Percentiles rank a stretch among this genome's conserved stretches.
These are phyloP conservation scores for Eulemur rubriventer DNA, from an alignment of 2,797 vertebrate species.

Conservation along the genomic window DNA sequence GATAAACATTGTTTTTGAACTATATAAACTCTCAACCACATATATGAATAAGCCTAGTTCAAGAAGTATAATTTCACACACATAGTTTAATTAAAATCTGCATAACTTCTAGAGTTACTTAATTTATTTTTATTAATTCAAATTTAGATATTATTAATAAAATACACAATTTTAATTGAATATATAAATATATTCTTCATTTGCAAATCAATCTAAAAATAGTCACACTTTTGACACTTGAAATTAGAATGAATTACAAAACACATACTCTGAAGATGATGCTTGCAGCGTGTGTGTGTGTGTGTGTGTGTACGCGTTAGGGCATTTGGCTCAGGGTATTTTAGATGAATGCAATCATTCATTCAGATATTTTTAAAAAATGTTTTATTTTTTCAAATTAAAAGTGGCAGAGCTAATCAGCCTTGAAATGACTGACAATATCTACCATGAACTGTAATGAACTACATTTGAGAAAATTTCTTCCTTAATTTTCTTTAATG, in stretches of 20 bases:
- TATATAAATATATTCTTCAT: neutral
- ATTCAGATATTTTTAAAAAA: neutral
- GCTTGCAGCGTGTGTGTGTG: neutral
- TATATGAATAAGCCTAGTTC: neutral
- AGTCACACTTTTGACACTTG: neutral
- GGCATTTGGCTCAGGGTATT: neutral
- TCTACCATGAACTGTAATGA: neutral
- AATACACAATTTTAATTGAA: neutral
- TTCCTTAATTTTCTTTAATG: neutral
- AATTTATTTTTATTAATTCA: neutral
- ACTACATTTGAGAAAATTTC: neutral
- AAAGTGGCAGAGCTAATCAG: neutral
- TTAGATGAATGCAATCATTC: neutral
- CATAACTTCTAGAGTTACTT: neutral
- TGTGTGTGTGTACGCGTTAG: neutral
- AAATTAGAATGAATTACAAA: neutral
- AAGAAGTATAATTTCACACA: neutral
- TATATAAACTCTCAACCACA: neutral
- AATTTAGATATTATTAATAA: neutral
- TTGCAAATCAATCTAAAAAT: neutral
- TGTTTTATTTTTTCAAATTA: neutral
- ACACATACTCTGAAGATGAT: neutral
- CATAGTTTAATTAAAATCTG: neutral
- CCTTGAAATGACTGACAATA: conserved; percentile 1
- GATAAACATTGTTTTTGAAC: neutral